Evolutionary conservation across 1,140 invertebrate species (phyloP).

Genomic region (Mizuhopecten yessoensis): DNA sequence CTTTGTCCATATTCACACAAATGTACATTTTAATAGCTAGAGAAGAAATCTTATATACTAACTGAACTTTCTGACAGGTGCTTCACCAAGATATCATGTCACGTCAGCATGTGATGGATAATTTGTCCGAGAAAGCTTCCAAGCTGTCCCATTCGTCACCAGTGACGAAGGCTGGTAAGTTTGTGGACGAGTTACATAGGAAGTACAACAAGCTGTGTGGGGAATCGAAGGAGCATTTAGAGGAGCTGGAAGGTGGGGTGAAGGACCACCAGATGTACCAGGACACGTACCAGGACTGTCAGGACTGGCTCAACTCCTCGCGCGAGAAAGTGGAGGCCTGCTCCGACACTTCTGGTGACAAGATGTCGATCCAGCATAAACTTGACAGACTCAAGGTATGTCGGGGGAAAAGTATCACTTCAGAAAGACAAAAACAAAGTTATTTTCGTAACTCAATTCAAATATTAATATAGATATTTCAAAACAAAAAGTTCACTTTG

Average conservation of each 20-base stretch:
- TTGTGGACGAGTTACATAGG: constrained; percentile 94
- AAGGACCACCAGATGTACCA: constrained; percentile 94
- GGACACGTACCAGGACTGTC: constrained; percentile 93
- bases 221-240: constrained; percentile 93
- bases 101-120: constrained; percentile 94
- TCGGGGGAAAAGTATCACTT: too few relatives aligned
- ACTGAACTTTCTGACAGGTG: constrained; percentile 75
- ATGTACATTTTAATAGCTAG: too few relatives aligned
- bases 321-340: constrained; percentile 92
- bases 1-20: too few relatives aligned
- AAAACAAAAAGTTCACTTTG: too few relatives aligned
- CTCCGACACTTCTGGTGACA: constrained; percentile 94
- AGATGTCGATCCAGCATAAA: constrained; percentile 94
- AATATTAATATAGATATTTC: too few relatives aligned
- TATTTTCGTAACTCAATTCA: too few relatives aligned
- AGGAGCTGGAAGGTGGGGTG: constrained; percentile 93
- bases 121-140: constrained; percentile 95
- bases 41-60: too few relatives aligned
- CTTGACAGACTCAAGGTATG: constrained; percentile 91
- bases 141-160: constrained; percentile 88
- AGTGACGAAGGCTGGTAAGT: constrained; percentile 87
- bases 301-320: constrained; percentile 95
- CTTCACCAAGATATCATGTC: constrained; percentile 97
- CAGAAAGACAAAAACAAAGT: too few relatives aligned
- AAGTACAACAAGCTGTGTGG: constrained; percentile 94